Conservation (phyloP, 1,140 invertebrate genomes). For the Radopholus similis region DNA sequence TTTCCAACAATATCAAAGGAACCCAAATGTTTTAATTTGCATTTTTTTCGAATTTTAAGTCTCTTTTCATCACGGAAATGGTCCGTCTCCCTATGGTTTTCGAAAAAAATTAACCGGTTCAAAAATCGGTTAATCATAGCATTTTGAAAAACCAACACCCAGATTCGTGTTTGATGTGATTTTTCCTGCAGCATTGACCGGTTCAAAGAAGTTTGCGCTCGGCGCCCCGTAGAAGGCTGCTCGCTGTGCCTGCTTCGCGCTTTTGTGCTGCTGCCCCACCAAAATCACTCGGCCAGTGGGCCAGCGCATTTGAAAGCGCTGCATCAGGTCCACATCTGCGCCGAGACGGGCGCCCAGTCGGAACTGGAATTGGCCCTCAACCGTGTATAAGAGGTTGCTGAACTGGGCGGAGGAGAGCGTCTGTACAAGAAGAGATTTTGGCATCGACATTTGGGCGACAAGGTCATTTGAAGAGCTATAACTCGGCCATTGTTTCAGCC, state of each 20-base stretch:
- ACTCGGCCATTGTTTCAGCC: too few species aligned
- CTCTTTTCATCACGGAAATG: too few species aligned
- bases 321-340: background rate
- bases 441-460: background rate
- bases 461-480: too few species aligned
- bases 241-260: background rate
- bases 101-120: conserved; percentile 4
- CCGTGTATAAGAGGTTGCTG: background rate
- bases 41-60: too few species aligned
- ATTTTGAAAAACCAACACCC: too few species aligned
- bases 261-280: background rate
- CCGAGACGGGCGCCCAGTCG: background rate
- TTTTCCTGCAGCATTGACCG: too few species aligned
- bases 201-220: background rate
- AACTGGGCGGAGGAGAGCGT: background rate
- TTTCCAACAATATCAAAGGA: too few species aligned
- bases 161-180: too few species aligned
- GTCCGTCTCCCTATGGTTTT: too few species aligned
- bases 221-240: background rate
- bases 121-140: too few species aligned
- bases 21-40: too few species aligned
- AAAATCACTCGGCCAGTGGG: background rate
- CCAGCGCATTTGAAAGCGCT: background rate
- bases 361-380: background rate
- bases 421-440: background rate